Evolutionary conservation across 2,888 invertebrate species (phyloP).

Genomic region (Luperina testacea): DNA sequence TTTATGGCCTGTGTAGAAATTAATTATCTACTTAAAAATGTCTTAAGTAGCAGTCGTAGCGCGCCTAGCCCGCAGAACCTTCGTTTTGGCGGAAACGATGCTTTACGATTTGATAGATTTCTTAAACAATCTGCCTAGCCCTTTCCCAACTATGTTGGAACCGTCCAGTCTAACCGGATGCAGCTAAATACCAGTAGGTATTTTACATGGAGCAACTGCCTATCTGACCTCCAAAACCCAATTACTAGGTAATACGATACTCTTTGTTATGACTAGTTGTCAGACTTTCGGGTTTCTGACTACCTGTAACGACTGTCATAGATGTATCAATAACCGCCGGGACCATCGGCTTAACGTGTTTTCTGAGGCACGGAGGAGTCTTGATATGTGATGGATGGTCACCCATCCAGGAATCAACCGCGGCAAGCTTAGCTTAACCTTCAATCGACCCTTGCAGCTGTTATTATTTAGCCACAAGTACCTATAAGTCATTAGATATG

Average conservation of each 20-base stretch:
- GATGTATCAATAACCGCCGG: not conserved
- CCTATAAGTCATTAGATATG: not conserved
- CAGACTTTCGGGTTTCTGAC: not conserved
- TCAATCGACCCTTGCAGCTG: too few relatives aligned
- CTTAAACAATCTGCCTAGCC: not conserved
- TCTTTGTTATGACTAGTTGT: not conserved
- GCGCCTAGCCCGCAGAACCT: slow-evolving; percentile 4
- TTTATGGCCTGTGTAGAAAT: slow-evolving; percentile 28
- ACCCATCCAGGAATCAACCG: too few relatives aligned
- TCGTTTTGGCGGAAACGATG: not conserved
- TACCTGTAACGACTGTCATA: not conserved
- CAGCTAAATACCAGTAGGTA: not conserved
- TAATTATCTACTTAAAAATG: not conserved
- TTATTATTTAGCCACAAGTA: too few relatives aligned
- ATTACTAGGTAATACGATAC: not conserved
- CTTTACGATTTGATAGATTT: not conserved
- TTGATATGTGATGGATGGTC: not conserved
- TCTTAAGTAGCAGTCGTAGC: slow-evolving; percentile 13
- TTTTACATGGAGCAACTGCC: not conserved
- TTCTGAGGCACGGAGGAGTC: not conserved
- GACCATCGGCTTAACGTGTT: not conserved
- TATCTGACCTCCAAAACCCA: not conserved
- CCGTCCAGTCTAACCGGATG: not conserved
- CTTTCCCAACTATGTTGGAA: not conserved
- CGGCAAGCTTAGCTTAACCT: too few relatives aligned